A percentile compares a stretch with the other conserved stretches of the same genome.
Conservation (phyloP, 64 coral and sea anemone genomes). For the Platygyra sinensis region DNA sequence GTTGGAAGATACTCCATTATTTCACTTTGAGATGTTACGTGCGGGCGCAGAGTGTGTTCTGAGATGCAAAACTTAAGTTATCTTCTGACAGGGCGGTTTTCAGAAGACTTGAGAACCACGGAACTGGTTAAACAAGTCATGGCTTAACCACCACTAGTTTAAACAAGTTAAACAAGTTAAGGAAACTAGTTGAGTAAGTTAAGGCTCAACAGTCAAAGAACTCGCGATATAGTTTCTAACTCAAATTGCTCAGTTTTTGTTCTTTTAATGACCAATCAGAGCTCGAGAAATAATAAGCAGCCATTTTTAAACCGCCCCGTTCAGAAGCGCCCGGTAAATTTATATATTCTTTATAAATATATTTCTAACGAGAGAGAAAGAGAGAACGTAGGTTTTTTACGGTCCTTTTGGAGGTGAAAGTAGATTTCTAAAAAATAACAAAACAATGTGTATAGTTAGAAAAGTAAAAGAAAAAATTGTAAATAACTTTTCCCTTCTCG, state of each 20-base stretch:
- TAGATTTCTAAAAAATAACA: conserved; percentile 18
- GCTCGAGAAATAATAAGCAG: background rate
- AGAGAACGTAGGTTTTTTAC: conserved; percentile 27
- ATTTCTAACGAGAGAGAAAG: background rate
- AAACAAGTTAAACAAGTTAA: no score
- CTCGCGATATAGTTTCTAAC: no score
- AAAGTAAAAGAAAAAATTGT: conserved; percentile 4
- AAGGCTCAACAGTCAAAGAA: no score
- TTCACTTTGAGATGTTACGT: background rate
- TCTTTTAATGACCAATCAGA: no score
- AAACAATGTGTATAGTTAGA: conserved; percentile 12
- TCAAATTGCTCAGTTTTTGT: no score
- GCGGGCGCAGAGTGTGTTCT: background rate
- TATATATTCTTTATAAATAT: conserved; percentile 23
- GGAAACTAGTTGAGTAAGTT: no score
- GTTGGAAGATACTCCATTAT: conserved; percentile 40
- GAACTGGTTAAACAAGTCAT: no score
- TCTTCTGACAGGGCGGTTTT: background rate
- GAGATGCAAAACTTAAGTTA: no score
- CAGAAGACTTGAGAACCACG: no score
- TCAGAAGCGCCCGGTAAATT: background rate
- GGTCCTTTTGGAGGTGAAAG: conserved; percentile 2
- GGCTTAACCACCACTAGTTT: no score
- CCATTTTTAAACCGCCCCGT: background rate
- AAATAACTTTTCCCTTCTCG: background rate